These are phyloP conservation scores for Oncorhynchus kisutch DNA, from an alignment of 2,113 vertebrate species.

Conservation along the genomic window DNA sequence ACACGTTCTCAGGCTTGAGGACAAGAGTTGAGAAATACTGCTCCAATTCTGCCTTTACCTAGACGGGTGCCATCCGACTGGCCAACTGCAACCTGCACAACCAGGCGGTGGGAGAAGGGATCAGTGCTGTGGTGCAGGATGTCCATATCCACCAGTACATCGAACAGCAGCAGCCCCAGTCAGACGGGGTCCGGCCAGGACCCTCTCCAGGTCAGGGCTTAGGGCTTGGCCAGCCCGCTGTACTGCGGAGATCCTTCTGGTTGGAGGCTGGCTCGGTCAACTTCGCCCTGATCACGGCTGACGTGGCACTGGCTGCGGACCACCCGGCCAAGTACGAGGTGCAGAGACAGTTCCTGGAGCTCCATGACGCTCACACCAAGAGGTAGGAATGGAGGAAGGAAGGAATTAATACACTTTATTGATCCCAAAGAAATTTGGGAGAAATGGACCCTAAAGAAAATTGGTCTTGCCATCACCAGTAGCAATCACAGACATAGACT, in stretches of 20 bases:
- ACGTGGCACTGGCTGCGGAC: slow-evolving; percentile 91
- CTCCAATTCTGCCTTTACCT: slow-evolving; percentile 7
- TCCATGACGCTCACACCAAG: slow-evolving; percentile 86
- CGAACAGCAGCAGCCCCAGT: slow-evolving; percentile 79
- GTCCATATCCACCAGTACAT: slow-evolving; percentile 90
- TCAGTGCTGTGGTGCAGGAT: slow-evolving; percentile 92
- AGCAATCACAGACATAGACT: too few relatives aligned
- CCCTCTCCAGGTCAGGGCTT: slow-evolving; percentile 56
- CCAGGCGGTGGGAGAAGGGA: slow-evolving; percentile 91
- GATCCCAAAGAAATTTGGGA: not conserved
- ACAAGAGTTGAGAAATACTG: too few relatives aligned
- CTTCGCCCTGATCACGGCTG: slow-evolving; percentile 91
- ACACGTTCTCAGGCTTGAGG: too few relatives aligned
- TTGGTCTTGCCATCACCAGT: not conserved
- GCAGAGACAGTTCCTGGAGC: slow-evolving; percentile 93
- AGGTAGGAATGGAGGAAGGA: slow-evolving; percentile 70
- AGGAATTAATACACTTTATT: not conserved
- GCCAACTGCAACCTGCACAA: slow-evolving; percentile 98
- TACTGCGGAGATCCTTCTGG: slow-evolving; percentile 90
- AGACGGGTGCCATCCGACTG: slow-evolving; percentile 87
- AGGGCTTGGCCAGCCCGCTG: slow-evolving; percentile 78
- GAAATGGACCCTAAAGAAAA: too few relatives aligned
- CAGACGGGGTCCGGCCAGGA: slow-evolving; percentile 51
- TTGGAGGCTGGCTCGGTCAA: slow-evolving; percentile 92
- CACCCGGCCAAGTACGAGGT: slow-evolving; percentile 91